Conservation (phyloP, 1,140 invertebrate genomes). For the Drosophila pruinosa region DNA sequence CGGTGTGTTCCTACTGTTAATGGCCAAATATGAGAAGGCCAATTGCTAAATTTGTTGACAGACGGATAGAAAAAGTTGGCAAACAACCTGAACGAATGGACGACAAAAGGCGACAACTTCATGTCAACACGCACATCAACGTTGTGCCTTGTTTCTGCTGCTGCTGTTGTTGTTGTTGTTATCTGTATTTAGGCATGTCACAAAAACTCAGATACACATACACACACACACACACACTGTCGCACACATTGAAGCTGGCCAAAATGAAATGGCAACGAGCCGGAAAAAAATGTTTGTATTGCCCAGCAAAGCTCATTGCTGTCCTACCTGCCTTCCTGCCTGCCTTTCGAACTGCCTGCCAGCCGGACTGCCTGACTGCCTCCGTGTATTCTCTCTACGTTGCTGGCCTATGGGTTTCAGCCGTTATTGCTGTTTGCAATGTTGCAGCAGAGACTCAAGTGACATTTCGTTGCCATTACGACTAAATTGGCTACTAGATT, state of each 20-base stretch:
- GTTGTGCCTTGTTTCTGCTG: background rate
- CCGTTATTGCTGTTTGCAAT: conserved; percentile 45
- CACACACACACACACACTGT: background rate
- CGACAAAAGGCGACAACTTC: conserved; percentile 29
- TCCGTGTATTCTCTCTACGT: background rate
- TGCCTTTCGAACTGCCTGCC: background rate
- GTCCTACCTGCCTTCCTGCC: background rate
- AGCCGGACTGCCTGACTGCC: background rate
- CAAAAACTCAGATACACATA: conserved; percentile 6
- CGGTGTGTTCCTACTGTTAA: background rate
- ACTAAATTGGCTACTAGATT: conserved; percentile 75
- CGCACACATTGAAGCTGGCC: conserved; percentile 3
- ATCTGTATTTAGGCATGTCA: conserved; percentile 22
- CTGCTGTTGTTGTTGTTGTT: conserved; percentile 4
- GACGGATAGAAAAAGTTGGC: background rate
- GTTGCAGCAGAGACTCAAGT: conserved; percentile 38
- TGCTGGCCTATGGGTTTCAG: background rate
- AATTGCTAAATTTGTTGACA: conserved; percentile 36
- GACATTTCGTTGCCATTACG: conserved; percentile 75
- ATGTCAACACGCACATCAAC: conserved; percentile 37
- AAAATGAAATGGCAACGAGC: conserved; percentile 50
- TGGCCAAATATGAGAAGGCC: conserved; percentile 15
- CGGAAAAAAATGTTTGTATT: conserved; percentile 51
- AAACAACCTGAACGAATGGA: background rate
- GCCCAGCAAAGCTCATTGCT: conserved; percentile 27